phyloP scores from a whole-genome alignment of 2,888 invertebrate species.

The Cotesia congregata region DNA sequence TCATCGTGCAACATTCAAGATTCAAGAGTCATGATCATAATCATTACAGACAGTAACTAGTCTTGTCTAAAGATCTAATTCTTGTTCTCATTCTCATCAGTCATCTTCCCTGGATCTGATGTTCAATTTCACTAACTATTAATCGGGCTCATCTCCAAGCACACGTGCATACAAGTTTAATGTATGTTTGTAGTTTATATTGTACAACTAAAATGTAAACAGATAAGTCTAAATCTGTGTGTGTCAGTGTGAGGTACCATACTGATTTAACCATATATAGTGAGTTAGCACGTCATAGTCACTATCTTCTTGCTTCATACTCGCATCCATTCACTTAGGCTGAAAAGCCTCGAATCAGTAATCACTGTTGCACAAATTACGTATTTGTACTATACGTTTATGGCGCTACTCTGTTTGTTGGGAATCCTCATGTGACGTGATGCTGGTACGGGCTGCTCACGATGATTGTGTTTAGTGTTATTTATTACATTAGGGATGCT shows the following conservation, averaged over 20 bases:
- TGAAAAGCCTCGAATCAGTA: not conserved
- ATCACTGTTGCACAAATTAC: not conserved
- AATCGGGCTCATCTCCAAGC: not conserved
- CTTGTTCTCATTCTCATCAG: not conserved
- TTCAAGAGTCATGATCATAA: not conserved
- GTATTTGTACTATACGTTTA: not conserved
- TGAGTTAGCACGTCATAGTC: not conserved
- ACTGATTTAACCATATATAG: not conserved
- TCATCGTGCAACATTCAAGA: not conserved
- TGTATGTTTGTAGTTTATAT: too few relatives aligned
- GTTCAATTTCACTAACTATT: not conserved
- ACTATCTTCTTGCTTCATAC: not conserved
- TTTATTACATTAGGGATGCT: not conserved
- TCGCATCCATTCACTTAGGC: not conserved
- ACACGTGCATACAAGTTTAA: not conserved
- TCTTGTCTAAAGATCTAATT: slow-evolving; percentile 21
- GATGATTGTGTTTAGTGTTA: not conserved
- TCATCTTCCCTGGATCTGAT: not conserved
- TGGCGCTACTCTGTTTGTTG: not conserved
- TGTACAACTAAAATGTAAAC: too few relatives aligned
- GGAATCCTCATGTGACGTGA: not conserved
- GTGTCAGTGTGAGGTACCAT: not conserved
- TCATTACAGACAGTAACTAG: not conserved
- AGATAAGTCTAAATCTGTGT: not conserved
- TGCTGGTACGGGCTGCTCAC: not conserved